Conservation (phyloP, 1,140 invertebrate genomes). For the Colletes latitarsis region DNA sequence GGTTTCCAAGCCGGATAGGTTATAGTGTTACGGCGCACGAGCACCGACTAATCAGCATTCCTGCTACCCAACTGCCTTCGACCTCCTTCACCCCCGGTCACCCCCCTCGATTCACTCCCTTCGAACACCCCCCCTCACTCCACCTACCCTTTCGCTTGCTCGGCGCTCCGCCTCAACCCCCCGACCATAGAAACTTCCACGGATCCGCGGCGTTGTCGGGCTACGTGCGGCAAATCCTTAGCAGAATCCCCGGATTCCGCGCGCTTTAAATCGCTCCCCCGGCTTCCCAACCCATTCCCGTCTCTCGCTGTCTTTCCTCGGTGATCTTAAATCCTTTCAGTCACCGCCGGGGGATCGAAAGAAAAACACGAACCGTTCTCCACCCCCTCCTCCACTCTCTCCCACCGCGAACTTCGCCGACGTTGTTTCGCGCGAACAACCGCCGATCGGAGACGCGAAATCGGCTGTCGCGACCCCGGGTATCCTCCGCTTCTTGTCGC, state of each 20-base stretch:
- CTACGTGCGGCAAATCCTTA: conserved; percentile 80
- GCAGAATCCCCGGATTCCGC: conserved; percentile 73
- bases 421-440: not conserved
- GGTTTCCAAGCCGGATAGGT: conserved; percentile 75
- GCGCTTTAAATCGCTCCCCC: conserved; percentile 68
- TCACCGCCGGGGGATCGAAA: not conserved
- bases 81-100: conserved; percentile 15
- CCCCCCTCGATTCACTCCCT: conserved; percentile 24
- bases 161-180: not conserved
- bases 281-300: not conserved
- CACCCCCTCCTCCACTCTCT: no score
- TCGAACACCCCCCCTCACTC: not conserved
- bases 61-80: conserved; percentile 66
- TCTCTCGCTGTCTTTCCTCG: conserved; percentile 29
- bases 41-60: conserved; percentile 81
- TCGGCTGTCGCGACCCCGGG: not conserved
- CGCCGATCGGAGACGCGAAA: conserved; percentile 10
- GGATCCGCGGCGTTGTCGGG: conserved; percentile 72
- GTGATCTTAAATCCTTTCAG: conserved; percentile 4
- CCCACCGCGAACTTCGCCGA: not conserved
- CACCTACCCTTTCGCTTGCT: not conserved
- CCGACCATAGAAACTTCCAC: conserved; percentile 66
- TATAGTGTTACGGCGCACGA: conserved; percentile 80
- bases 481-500: no score
- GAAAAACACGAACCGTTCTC: not conserved